Percentiles rank a stretch among this genome's conserved stretches.
These are phyloP conservation scores for Burhinus oedicnemus DNA, from an alignment of 2,113 vertebrate genomes.

Conservation along the genomic window DNA sequence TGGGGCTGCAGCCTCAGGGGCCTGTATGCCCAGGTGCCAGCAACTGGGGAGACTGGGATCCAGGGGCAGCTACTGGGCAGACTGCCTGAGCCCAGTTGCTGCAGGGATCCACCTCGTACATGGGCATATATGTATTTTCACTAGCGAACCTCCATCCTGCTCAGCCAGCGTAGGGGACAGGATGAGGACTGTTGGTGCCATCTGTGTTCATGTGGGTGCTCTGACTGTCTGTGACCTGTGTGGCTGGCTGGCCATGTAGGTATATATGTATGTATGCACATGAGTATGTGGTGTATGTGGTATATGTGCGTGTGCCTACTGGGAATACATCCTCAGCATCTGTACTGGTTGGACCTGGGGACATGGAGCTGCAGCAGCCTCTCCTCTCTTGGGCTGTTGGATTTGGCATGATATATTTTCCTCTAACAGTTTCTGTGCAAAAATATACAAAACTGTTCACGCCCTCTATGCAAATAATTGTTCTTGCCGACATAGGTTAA, in stretches of 20 bases:
- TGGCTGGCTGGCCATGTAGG: not conserved
- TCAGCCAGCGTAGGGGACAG: not conserved
- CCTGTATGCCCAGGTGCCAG: not conserved
- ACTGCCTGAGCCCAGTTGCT: not conserved
- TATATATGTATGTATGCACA: too few species aligned
- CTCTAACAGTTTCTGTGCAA: not conserved
- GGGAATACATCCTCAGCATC: not conserved
- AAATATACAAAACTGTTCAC: not conserved
- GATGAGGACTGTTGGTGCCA: not conserved
- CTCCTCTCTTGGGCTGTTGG: not conserved
- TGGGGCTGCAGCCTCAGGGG: not conserved
- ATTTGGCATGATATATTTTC: not conserved
- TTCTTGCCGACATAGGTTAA: not conserved
- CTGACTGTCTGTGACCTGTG: not conserved
- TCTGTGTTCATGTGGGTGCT: not conserved
- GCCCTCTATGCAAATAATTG: not conserved
- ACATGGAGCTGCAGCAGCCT: not conserved
- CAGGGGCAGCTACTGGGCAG: not conserved
- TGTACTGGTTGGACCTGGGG: not conserved
- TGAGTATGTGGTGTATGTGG: too few species aligned
- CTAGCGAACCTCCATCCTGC: not conserved
- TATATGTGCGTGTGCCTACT: not conserved
- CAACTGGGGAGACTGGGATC: not conserved
- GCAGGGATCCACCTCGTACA: not conserved
- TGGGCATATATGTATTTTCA: not conserved